Evolutionary conservation across 1,140 invertebrate species (phyloP), one percentile per base, ranked within the genome.

Genomic region (Aporrectodea caliginosa): DNA sequence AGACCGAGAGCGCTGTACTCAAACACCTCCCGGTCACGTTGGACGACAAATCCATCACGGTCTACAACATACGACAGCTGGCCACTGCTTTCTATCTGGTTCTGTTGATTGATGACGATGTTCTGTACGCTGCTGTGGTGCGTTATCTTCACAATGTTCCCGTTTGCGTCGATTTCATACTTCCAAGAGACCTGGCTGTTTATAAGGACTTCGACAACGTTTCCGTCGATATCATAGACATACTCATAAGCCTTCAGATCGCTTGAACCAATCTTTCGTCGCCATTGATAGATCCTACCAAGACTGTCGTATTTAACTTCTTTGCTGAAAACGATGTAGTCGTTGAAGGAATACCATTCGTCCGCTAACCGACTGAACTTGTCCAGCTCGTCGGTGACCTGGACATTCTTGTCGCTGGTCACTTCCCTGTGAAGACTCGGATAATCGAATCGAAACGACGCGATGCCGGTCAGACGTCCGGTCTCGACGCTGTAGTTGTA

Each of bases 161-260:
- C 95, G 86, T 98, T 98, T 83, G 95, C 94, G 88, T 98, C 96
- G 86, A 97, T 98, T 0, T 94, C 91, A 86, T 96, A 98, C 83
- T 95, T 95, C 95, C 95, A 98, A 0, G 94, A 94, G 82, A 95
- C 94, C 83, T 92, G 92, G 0, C 93, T 94, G 16, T 94, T 94
- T 27, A 96, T 92, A 0, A 84, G 77, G 1, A 88, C 84, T 73
- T 87, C 86, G 12, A 84, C 83, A 27, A 88, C 75, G 80, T 87
- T 86, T 33, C 84, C 85, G 74, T 88, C 85, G 32, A 85, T 85
- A 78, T 88, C 85, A 70, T 88, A 88, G 6, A 84, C 82, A 77
- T 88, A 88, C 69, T 86, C 95, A 80, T 94, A 95, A 0, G 93
- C 93, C 81, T 95, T 95, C 0, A 94, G 92, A 1, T 94, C 94